These are phyloP conservation scores for Ceratitis capitata DNA, from an alignment of 1,140 invertebrate species.

Conservation along the genomic window DNA sequence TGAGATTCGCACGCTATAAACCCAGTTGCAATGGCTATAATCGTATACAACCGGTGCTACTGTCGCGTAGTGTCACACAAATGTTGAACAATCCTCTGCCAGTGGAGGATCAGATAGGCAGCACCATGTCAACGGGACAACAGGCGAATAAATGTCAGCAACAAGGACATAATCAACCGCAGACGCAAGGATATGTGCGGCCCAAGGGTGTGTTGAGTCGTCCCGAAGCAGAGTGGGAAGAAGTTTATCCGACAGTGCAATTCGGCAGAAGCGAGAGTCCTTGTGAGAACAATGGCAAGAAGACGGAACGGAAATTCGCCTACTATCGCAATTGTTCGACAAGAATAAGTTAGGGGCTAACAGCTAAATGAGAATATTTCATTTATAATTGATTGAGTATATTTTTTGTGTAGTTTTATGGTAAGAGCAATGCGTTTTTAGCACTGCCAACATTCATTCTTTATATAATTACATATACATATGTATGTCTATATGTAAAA, in stretches of 20 bases:
- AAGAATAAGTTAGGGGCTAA: conserved; percentile 48
- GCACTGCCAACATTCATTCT: neutral
- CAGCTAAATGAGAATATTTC: no score
- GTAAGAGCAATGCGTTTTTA: conserved; percentile 31
- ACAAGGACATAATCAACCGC: neutral
- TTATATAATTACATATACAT: neutral
- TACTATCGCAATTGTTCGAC: conserved; percentile 62
- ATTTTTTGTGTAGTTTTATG: neutral
- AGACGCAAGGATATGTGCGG: neutral
- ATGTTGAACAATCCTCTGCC: conserved; percentile 62
- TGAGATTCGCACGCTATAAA: conserved; percentile 58
- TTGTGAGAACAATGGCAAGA: conserved; percentile 40
- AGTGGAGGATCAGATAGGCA: conserved; percentile 36
- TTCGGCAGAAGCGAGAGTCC: conserved; percentile 49
- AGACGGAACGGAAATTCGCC: conserved; percentile 48
- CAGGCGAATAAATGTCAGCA: neutral
- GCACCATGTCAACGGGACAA: neutral
- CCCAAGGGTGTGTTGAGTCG: conserved; percentile 58
- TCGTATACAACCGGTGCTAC: conserved; percentile 58
- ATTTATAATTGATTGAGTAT: neutral
- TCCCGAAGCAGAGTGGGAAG: conserved; percentile 58
- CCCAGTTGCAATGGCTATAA: conserved; percentile 57
- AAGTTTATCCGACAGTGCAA: conserved; percentile 58
- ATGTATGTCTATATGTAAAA: neutral
- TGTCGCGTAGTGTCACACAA: conserved; percentile 61